Base-by-base conservation (phyloP, 2,888 invertebrate genomes). In the Eupithecia vulgata region DNA sequence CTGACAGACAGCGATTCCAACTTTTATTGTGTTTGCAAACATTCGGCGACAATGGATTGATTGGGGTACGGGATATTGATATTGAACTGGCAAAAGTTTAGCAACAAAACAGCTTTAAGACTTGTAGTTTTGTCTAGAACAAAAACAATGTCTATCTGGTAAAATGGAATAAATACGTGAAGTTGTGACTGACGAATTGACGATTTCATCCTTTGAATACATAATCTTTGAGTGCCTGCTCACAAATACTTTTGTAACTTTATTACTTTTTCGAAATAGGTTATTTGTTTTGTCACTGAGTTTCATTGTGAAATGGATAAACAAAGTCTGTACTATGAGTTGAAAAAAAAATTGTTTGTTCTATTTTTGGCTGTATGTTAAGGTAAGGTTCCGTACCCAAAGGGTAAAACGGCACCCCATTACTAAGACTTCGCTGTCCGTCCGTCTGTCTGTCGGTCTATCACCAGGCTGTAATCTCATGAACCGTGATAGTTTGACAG, bases 11-110 rank as follows among this genome's bases (percentile, higher is more conserved):
- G 79, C 79, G 80, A 79, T 75, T 75, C 77, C 77, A 82, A 83
- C 81, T 83, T 85, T 84, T 86, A 86, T 86, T 84, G 82, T 75
- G 81, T 85, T 84, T 83, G 79, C 69, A 66, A 76, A 78, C 80
- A 76, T 74, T 67, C 67, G 64, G 65, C 73, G 71, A 76, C 66
- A 72, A 66, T 52, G 61, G 67, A 78, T 76, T 76, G 80, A 78
- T 79, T 73, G 74, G 73, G 70, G 67, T 45, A 42, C 64, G 52
- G 30, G 57, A 65, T 76, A 71, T 72, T 76, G 77, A 73, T 74
- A 73, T 45, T 67, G 45, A 71, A 70, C 57, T 17, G 67, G 15
- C 15, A 59, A 72, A 68, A 68, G 52, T 68, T 72, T 68, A 17
- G 35, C 65, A 62, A 65, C 45, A 65, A 65, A 57, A 64, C 37